Evolutionary conservation across 2,888 invertebrate species (phyloP).

Genomic region (Desoria tigrina): DNA sequence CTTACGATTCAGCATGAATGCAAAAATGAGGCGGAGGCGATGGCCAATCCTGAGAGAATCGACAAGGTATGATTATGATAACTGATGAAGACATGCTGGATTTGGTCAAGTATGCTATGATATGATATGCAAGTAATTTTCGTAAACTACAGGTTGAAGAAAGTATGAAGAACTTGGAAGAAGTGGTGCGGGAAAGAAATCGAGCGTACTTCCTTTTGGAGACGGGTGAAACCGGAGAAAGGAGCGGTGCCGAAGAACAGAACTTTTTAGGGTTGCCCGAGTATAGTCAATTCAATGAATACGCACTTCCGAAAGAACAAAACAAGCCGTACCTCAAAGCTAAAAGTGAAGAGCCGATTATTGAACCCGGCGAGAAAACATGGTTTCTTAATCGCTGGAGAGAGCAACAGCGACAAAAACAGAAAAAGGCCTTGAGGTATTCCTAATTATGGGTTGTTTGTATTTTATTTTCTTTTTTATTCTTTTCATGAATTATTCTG

Average conservation of each 20-base stretch:
- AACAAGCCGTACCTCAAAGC: conserved; percentile 43
- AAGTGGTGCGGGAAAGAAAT: conserved; percentile 88
- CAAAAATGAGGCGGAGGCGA: conserved; percentile 66
- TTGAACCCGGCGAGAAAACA: conserved; percentile 32
- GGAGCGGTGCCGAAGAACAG: conserved; percentile 64
- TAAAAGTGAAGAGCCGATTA: conserved; percentile 37
- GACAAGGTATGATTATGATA: conserved; percentile 76
- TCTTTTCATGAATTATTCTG: too few species aligned
- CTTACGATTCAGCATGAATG: conserved; percentile 90
- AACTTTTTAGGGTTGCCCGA: conserved; percentile 51
- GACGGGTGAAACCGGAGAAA: conserved; percentile 81
- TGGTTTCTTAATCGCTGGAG: conserved; percentile 40
- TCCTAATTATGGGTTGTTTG: too few species aligned
- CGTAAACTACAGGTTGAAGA: conserved; percentile 67
- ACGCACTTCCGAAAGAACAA: conserved; percentile 45
- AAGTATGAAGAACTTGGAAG: conserved; percentile 91
- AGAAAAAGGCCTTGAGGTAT: conserved; percentile 24
- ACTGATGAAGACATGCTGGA: neutral
- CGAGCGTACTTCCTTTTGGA: conserved; percentile 84
- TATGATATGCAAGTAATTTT: too few species aligned
- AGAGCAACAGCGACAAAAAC: conserved; percentile 27
- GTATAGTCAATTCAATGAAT: conserved; percentile 47
- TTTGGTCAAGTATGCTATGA: neutral
- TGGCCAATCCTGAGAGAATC: conserved; percentile 89
- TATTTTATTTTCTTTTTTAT: too few species aligned